Percentiles rank a stretch among this genome's conserved stretches.
Evolutionary conservation across 2,888 invertebrate species (phyloP).

Genomic region (Temnothorax ravouxi): DNA sequence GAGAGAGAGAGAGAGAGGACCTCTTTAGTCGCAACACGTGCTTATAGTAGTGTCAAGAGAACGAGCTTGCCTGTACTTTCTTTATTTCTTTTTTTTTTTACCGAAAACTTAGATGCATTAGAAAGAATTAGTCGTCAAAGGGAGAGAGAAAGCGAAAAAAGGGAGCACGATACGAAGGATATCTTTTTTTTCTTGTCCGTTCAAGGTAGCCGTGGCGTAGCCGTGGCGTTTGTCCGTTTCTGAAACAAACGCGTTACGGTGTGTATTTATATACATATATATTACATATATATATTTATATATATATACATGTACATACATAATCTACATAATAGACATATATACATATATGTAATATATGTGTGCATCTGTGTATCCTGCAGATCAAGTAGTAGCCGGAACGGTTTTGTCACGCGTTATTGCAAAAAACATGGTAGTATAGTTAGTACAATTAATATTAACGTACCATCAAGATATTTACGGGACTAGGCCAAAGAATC

Average conservation of each 20-base stretch:
- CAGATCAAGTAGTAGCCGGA: slow-evolving; percentile 54
- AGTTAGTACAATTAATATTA: slow-evolving; percentile 37
- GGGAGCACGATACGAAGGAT: slow-evolving; percentile 49
- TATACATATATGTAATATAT: slow-evolving; percentile 48
- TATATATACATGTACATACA: slow-evolving; percentile 18
- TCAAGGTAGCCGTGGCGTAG: slow-evolving; percentile 27
- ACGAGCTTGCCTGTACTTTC: slow-evolving; percentile 70
- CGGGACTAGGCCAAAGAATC: slow-evolving; percentile 34
- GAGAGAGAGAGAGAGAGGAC: slow-evolving; percentile 74
- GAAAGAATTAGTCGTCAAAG: slow-evolving; percentile 52
- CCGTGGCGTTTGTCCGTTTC: slow-evolving; percentile 48
- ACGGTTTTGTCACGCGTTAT: slow-evolving; percentile 64
- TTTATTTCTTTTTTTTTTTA: slow-evolving; percentile 60
- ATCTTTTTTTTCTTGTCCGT: slow-evolving; percentile 33
- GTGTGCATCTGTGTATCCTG: slow-evolving; percentile 47
- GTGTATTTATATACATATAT: slow-evolving; percentile 13
- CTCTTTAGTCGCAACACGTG: slow-evolving; percentile 59
- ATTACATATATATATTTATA: slow-evolving; percentile 18
- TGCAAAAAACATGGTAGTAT: slow-evolving; percentile 43
- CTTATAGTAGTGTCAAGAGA: slow-evolving; percentile 59
- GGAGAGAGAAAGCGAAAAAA: slow-evolving; percentile 31
- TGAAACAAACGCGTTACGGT: slow-evolving; percentile 43
- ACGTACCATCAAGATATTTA: slow-evolving; percentile 6
- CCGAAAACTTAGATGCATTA: slow-evolving; percentile 58
- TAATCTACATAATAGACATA: slow-evolving; percentile 19